Percentiles rank a stretch among this genome's conserved stretches.
These are phyloP conservation scores for Cordylochernes scorpioides DNA, from an alignment of 2,888 invertebrate species.

Conservation along the genomic window DNA sequence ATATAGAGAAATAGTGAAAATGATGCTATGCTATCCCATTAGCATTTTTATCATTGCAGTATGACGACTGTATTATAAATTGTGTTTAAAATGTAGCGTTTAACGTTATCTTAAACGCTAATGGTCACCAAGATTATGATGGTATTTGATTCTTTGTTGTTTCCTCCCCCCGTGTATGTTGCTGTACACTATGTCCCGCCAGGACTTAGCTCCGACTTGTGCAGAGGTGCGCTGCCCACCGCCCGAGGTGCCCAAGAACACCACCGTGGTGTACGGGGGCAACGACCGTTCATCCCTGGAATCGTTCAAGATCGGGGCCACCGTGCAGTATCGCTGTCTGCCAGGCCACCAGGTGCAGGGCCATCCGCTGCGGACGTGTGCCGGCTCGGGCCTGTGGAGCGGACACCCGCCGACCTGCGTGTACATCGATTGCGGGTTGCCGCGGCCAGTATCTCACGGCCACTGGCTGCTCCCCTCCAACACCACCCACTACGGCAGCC, in stretches of 20 bases:
- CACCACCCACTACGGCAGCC: constrained; percentile 61
- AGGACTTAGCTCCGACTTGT: too few relatives aligned
- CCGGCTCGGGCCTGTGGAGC: constrained; percentile 15
- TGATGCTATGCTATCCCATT: too few relatives aligned
- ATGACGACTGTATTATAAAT: background rate
- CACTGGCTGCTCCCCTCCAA: constrained; percentile 52
- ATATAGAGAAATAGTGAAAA: too few relatives aligned
- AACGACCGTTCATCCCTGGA: constrained; percentile 39
- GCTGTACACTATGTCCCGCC: too few relatives aligned
- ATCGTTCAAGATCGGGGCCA: constrained; percentile 17
- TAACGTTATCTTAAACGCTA: background rate
- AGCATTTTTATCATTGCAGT: background rate
- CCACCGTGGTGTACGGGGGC: constrained; percentile 60
- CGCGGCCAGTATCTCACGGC: constrained; percentile 41
- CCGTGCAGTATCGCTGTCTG: constrained; percentile 17
- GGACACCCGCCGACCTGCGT: constrained; percentile 15
- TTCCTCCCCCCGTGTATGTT: too few relatives aligned
- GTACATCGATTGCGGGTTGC: constrained; percentile 46
- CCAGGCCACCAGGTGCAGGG: constrained; percentile 16
- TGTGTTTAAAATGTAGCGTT: background rate
- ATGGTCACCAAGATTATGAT: too few relatives aligned
- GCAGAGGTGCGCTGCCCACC: constrained; percentile 63
- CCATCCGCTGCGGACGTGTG: constrained; percentile 15
- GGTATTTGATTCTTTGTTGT: too few relatives aligned
- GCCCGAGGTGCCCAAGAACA: constrained; percentile 51